Conservation (phyloP, 2,113 vertebrate genomes). For the Serilophus lunatus region DNA sequence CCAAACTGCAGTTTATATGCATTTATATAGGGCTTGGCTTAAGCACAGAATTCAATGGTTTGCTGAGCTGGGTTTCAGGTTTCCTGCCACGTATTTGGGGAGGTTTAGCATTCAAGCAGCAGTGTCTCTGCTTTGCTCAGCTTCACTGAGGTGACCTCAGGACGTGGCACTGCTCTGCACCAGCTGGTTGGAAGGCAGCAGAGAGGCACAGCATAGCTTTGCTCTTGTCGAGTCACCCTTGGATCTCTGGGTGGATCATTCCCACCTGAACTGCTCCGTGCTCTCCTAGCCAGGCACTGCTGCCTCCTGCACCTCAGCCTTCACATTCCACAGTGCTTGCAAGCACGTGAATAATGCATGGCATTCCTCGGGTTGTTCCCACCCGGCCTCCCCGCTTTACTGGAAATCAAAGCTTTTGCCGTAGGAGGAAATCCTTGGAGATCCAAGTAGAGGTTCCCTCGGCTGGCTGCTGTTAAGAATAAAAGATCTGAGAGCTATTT, state of each 20-base stretch:
- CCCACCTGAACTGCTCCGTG: neutral
- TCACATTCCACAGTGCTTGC: conserved; percentile 11
- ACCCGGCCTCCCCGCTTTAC: neutral
- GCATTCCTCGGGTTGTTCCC: conserved; percentile 14
- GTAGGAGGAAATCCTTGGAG: conserved; percentile 26
- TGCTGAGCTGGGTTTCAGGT: neutral
- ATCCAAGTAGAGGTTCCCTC: neutral
- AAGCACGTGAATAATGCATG: conserved; percentile 22
- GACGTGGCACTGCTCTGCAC: neutral
- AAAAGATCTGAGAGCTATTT: neutral
- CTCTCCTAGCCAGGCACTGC: neutral
- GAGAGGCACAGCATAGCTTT: neutral
- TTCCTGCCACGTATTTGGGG: neutral
- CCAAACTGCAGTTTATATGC: neutral
- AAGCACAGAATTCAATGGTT: neutral
- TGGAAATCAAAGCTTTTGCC: neutral
- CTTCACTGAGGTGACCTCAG: neutral
- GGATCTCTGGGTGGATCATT: neutral
- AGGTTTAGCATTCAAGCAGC: neutral
- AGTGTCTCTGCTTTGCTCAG: neutral
- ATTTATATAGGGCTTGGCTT: neutral
- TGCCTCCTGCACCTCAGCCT: conserved; percentile 3
- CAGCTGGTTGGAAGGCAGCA: neutral
- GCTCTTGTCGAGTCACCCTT: neutral
- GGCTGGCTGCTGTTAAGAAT: neutral